A percentile compares a stretch with the other conserved stretches of the same genome.
Conservation (phyloP, 2,113 vertebrate species). For the Sylvia atricapilla region DNA sequence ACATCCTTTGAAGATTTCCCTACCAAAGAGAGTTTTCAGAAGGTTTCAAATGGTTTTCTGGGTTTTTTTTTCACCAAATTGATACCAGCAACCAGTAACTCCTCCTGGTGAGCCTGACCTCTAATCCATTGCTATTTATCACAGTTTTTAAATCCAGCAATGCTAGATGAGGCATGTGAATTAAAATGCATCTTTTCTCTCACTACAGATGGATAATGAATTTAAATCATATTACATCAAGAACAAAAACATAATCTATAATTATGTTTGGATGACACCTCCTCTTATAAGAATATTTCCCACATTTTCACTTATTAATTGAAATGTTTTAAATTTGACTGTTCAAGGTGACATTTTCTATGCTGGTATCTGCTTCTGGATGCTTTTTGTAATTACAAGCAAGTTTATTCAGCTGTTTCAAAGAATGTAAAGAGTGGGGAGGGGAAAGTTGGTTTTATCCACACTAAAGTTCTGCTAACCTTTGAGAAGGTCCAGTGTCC, state of each 20-base stretch:
- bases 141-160: background rate
- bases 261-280: background rate
- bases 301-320: background rate
- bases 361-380: background rate
- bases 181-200: background rate
- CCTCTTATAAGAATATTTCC: slow-evolving; percentile 1
- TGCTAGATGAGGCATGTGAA: background rate
- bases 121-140: background rate
- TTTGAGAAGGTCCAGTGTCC: background rate
- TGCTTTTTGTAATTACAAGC: background rate
- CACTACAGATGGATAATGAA: slow-evolving; percentile 8
- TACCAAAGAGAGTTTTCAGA: background rate
- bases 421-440: background rate
- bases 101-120: background rate
- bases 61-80: background rate
- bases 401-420: background rate
- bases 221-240: slow-evolving; percentile 13
- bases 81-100: background rate
- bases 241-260: background rate
- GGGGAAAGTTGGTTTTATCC: background rate
- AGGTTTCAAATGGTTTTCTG: background rate
- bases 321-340: background rate
- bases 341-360: background rate
- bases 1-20: background rate
- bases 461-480: background rate